These are phyloP conservation scores for Liopterus haemorrhoidalis DNA, from an alignment of 2,888 invertebrate species.

Conservation along the genomic window DNA sequence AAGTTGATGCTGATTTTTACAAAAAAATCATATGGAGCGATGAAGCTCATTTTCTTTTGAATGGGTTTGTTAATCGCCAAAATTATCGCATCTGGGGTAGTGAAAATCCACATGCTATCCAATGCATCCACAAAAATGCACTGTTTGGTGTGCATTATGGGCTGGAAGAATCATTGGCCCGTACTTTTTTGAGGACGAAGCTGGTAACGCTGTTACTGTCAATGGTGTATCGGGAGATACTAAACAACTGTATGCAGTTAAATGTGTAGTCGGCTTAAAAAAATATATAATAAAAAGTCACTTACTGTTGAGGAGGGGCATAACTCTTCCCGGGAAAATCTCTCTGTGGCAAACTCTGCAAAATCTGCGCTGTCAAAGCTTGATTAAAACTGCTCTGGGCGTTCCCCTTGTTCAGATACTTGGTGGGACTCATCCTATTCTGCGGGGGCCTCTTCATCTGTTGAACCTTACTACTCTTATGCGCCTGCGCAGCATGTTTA, in stretches of 20 bases:
- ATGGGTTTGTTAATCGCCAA: too few species aligned
- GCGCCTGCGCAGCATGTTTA: constrained; percentile 46
- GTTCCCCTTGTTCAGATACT: constrained; percentile 6
- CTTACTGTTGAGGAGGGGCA: constrained; percentile 13
- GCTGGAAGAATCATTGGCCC: too few species aligned
- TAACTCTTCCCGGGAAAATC: constrained; percentile 23
- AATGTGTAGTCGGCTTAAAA: neutral
- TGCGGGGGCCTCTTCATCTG: neutral
- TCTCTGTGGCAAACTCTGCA: constrained; percentile 49
- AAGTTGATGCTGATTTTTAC: too few species aligned
- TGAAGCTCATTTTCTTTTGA: too few species aligned
- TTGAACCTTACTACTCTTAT: too few species aligned
- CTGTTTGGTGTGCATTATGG: too few species aligned
- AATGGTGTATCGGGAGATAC: neutral
- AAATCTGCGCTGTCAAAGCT: constrained; percentile 57
- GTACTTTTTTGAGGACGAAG: too few species aligned
- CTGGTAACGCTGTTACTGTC: too few species aligned
- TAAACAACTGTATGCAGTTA: neutral
- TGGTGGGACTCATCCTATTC: constrained; percentile 8
- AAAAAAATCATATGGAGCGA: too few species aligned
- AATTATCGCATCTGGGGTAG: too few species aligned
- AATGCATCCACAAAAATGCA: too few species aligned
- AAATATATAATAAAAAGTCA: neutral
- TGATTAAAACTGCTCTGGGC: constrained; percentile 55
- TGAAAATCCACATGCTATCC: too few species aligned